These are phyloP conservation scores for Lota lota DNA, from an alignment of 2,113 vertebrate genomes.

Conservation along the genomic window DNA sequence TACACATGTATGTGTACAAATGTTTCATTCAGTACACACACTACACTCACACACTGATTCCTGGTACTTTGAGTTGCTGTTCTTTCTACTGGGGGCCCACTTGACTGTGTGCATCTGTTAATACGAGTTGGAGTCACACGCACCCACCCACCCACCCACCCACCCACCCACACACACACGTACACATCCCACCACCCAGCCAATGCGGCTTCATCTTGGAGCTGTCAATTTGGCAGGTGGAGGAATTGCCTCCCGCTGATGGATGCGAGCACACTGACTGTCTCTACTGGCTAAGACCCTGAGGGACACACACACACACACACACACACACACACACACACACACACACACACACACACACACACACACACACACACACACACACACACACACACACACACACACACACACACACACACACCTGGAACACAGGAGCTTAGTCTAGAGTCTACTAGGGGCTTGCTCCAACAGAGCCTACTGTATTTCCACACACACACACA, in stretches of 20 bases:
- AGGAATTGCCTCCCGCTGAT: conserved; percentile 11
- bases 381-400: not conserved
- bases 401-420: not conserved
- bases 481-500: too few species aligned
- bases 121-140: not conserved
- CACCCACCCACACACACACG: too few species aligned
- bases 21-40: not conserved
- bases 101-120: not conserved
- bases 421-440: not conserved
- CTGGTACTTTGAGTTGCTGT: too few species aligned
- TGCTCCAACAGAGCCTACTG: too few species aligned
- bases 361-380: not conserved
- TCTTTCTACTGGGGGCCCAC: not conserved
- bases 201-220: not conserved
- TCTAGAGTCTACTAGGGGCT: not conserved
- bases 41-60: too few species aligned
- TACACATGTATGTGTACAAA: too few species aligned
- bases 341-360: not conserved
- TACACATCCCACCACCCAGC: not conserved
- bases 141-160: not conserved
- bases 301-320: not conserved
- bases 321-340: not conserved
- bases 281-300: not conserved
- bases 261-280: not conserved
- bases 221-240: conserved; percentile 9